Base-by-base conservation (phyloP, 2,797 vertebrate genomes). In the Rhyacichthys aspro region DNA sequence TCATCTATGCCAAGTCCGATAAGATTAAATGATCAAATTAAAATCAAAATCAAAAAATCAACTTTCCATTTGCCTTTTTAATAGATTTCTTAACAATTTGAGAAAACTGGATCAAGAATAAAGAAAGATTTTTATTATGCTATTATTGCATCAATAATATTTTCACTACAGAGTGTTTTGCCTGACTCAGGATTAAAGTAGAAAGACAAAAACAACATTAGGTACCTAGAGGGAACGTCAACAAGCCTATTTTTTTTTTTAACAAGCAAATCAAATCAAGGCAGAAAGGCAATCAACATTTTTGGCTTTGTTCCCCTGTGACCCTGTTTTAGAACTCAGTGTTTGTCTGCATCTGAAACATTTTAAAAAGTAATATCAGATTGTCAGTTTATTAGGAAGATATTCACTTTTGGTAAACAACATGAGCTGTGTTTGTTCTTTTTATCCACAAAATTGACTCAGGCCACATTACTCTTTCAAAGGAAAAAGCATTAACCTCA, bases 211-310 rank as follows among this genome's bases (percentile, higher is more conserved):
- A 55, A 64, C 11, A 62, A 36, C 50, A 34, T 44, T 23, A 12
- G 33, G 11, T 48, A 45, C 50, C 18, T 11, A 63, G 55, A 55
- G 41, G 15, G 11, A 48, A 55, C 52, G 50, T 23, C 56, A 64
- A 59, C 38, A 38, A 55, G 10, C 3, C 23, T 34, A 3, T 57
- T 28, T 28, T 23, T 23, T 23, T 23, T 28, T 28, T 28, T 57
- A 18, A 43, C 19, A 28, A 49, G 49, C 43, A 72, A 69, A 66
- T 69, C 43, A 70, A 62, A 68, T 52, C 45, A 59, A 44, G 52
- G 55, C 43, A 7, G 45, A 57, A 63, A 67, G 43, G 52, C 59
- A 72, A 60, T 70, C 49, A 46, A 10, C 49, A 42, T 41, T 61
- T 32, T 8, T 19, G 45, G 19, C 7, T 62, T 44, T 23, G 34